A percentile compares a stretch with the other conserved stretches of the same genome.
These are phyloP conservation scores for Stictocephala bisonia DNA, from an alignment of 2,888 invertebrate genomes.

Conservation along the genomic window DNA sequence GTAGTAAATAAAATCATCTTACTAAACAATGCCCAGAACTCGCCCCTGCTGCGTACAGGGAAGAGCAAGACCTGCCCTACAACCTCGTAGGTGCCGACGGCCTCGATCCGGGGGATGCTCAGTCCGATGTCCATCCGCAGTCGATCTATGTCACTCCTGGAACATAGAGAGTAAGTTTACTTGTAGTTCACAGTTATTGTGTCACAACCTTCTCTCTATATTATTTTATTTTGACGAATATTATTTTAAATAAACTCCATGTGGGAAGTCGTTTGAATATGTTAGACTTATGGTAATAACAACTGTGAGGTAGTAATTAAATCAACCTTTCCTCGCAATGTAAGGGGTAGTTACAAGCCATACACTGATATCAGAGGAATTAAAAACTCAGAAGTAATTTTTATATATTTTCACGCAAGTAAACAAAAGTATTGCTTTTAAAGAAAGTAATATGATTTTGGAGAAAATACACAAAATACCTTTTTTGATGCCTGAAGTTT, in stretches of 20 bases:
- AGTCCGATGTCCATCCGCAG: conserved; percentile 58
- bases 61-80: conserved; percentile 81
- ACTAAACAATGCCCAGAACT: conserved; percentile 86
- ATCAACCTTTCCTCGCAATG: too few relatives aligned
- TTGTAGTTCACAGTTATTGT: not conserved
- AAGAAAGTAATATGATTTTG: too few relatives aligned
- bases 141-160: conserved; percentile 59
- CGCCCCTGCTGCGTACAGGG: conserved; percentile 81
- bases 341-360: too few relatives aligned
- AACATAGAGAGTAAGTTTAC: conserved; percentile 43
- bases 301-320: too few relatives aligned
- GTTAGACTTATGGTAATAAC: too few relatives aligned
- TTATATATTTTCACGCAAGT: too few relatives aligned
- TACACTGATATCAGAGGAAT: too few relatives aligned
- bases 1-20: conserved; percentile 66
- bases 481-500: too few relatives aligned
- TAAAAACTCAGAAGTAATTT: too few relatives aligned
- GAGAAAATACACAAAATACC: too few relatives aligned
- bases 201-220: not conserved
- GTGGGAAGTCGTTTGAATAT: too few relatives aligned
- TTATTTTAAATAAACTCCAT: not conserved
- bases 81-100: conserved; percentile 81
- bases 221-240: not conserved
- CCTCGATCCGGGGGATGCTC: conserved; percentile 76
- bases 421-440: too few relatives aligned